Conservation (phyloP, 2,113 vertebrate species). For the Octodon degus region DNA sequence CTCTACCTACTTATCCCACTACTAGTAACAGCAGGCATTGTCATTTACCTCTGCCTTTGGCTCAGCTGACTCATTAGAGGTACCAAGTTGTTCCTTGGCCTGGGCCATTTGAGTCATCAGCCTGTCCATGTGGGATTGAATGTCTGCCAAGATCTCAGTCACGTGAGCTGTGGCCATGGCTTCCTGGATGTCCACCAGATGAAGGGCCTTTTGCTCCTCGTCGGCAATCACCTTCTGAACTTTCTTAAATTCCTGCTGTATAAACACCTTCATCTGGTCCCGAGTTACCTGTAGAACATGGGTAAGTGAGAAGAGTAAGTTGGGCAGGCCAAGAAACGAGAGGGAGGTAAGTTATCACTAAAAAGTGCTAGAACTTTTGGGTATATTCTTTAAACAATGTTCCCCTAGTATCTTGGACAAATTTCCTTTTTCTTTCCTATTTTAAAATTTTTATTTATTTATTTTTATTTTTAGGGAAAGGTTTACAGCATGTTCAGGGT, state of each 20-base stretch:
- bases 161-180: constrained; percentile 90
- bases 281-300: constrained; percentile 74
- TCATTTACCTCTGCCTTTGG: constrained; percentile 83
- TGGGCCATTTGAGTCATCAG: constrained; percentile 92
- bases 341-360: neutral
- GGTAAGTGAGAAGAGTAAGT: neutral
- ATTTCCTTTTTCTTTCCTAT: neutral
- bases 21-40: neutral
- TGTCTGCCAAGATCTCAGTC: constrained; percentile 89
- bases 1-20: neutral
- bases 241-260: constrained; percentile 91
- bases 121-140: constrained; percentile 87
- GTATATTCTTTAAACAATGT: neutral
- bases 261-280: constrained; percentile 87
- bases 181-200: constrained; percentile 90
- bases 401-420: neutral
- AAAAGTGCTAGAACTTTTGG: neutral
- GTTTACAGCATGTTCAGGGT: no score
- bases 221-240: constrained; percentile 88
- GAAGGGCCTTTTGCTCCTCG: constrained; percentile 89
- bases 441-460: no score
- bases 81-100: constrained; percentile 89
- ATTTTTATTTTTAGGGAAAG: no score
- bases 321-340: neutral
- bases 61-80: constrained; percentile 87